Base-by-base conservation (phyloP, 2,888 invertebrate species). In the Automeris io region DNA sequence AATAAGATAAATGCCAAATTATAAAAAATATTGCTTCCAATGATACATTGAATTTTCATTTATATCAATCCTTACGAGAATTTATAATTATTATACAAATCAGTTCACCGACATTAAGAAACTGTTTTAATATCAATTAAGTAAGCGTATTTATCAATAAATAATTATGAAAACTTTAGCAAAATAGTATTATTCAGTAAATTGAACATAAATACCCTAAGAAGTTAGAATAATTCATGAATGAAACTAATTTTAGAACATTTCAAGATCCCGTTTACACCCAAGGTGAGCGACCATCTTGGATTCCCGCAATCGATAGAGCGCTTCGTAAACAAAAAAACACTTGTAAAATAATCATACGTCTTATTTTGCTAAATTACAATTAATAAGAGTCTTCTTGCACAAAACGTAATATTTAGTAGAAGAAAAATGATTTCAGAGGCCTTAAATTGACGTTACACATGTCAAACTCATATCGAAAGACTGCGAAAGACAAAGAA, bases 401-500 rank as follows among this genome's bases (percentile, higher is more conserved):
- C 2, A 3, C 2, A 18, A 9, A 18, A 9, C 8, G 11, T 7
- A 34, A n/a, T 39, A 34, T 34, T 39, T 29, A 18, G 35, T 49
- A 54, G 45, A 46, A 48, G 48, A 57, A 57, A 55, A 57, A 43
- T 37, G 43, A 42, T 47, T 56, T 61, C 54, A 57, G 55, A 65
- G 57, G 60, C 59, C 61, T 43, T 46, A 43, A 44, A 43, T 70
- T 78, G 82, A 80, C 79, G 78, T 83, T 86, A 82, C 81, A 72
- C 71, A 78, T 80, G 82, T 81, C 83, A 80, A 75, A 66, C 67
- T 54, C 55, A 46, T 51, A 51, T 50, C 57, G 46, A 45, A 65
- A 53, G 61, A 63, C 67, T n/a, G n/a, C 57, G 46, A 45, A 65
- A 70, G 78, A 83, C 80, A 82, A 85, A 85, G 80, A 71, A 71